Conservation (phyloP, 2,888 invertebrate species). For the Pristionchus exspectatus region DNA sequence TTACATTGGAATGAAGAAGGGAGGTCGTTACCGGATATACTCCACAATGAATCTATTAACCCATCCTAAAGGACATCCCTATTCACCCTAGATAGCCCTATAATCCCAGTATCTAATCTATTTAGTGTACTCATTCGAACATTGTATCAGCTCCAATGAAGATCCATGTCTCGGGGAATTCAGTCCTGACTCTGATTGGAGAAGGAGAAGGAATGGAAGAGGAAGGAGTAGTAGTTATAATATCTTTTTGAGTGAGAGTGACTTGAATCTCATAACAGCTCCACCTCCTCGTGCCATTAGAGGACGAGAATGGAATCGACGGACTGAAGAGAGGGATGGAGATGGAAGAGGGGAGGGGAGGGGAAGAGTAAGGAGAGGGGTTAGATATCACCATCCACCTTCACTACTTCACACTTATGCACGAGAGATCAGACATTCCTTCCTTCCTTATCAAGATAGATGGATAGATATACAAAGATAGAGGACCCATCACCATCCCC, state of each 20-base stretch:
- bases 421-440: background rate
- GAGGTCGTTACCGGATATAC: background rate
- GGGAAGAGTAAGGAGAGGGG: background rate
- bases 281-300: background rate
- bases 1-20: background rate
- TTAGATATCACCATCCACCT: conserved; percentile 34
- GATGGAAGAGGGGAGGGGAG: background rate
- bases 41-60: background rate
- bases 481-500: background rate
- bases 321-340: conserved; percentile 13
- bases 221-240: background rate
- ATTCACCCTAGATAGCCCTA: background rate
- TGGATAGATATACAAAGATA: background rate
- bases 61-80: background rate
- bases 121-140: conserved; percentile 28
- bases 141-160: background rate
- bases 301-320: conserved; percentile 45
- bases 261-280: background rate
- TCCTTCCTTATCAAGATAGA: background rate
- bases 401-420: conserved; percentile 14
- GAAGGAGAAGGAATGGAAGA: background rate
- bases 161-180: conserved; percentile 54
- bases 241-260: background rate
- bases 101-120: background rate
- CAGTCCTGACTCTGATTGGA: background rate